Conservation (phyloP, 2,888 invertebrate genomes). For the Agrotis exclamationis region DNA sequence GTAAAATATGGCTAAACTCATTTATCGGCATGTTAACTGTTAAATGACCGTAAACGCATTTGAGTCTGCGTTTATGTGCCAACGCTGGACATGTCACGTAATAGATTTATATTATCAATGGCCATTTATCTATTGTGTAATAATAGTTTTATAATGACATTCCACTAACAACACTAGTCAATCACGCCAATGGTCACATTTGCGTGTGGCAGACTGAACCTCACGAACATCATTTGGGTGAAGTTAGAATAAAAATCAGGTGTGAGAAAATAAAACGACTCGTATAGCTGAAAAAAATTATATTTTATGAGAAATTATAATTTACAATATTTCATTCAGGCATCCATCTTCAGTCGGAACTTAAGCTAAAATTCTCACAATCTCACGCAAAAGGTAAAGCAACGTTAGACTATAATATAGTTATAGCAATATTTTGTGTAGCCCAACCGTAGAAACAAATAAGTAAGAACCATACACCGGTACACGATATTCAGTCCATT, state of each 20-base stretch:
- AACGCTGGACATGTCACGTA: slow-evolving; percentile 32
- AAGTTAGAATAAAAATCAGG: slow-evolving; percentile 9
- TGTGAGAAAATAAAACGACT: slow-evolving; percentile 81
- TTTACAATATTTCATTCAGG: slow-evolving; percentile 92
- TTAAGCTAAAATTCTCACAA: slow-evolving; percentile 92
- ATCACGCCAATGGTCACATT: slow-evolving; percentile 24
- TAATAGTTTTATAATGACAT: slow-evolving; percentile 38
- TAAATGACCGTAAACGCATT: slow-evolving; percentile 45
- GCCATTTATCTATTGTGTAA: slow-evolving; percentile 51
- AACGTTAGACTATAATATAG: slow-evolving; percentile 92
- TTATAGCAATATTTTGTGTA: slow-evolving; percentile 90
- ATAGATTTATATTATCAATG: slow-evolving; percentile 62
- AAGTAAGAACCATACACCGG: slow-evolving; percentile 83
- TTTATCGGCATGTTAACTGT: slow-evolving; percentile 44
- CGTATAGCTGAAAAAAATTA: slow-evolving; percentile 91
- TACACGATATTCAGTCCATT: slow-evolving; percentile 84
- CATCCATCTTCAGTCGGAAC: slow-evolving; percentile 92
- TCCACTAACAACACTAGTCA: slow-evolving; percentile 21
- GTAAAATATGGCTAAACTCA: slow-evolving; percentile 31
- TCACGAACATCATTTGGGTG: slow-evolving; percentile 2
- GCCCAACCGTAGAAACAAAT: slow-evolving; percentile 86
- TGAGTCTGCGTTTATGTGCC: slow-evolving; percentile 18
- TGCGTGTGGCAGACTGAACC: slow-evolving; percentile 5
- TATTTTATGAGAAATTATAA: slow-evolving; percentile 92
- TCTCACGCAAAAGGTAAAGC: slow-evolving; percentile 92